These are phyloP conservation scores for Centropyge bicolor DNA, from an alignment of 2,797 vertebrate genomes.

Conservation along the genomic window DNA sequence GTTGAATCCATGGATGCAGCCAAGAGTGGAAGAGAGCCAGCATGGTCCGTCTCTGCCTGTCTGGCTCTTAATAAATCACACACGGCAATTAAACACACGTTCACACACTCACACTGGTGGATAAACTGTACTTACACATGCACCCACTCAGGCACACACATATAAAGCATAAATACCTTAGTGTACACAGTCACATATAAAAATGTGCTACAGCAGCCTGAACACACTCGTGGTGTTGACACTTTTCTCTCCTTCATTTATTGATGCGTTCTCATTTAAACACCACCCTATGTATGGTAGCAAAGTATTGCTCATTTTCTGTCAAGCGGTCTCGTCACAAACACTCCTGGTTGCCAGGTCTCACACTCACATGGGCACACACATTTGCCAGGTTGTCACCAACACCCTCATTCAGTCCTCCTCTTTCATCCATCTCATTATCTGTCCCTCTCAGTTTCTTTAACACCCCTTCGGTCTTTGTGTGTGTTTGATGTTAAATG, in stretches of 20 bases:
- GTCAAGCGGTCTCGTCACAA: constrained; percentile 44
- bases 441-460: constrained; percentile 15
- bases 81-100: constrained; percentile 58
- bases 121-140: neutral
- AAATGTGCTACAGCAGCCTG: neutral
- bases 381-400: constrained; percentile 43
- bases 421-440: constrained; percentile 32
- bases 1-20: constrained; percentile 48
- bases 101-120: constrained; percentile 32
- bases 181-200: neutral
- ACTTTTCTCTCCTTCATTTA: constrained; percentile 3
- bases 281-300: neutral
- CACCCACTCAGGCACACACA: neutral
- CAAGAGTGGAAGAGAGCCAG: constrained; percentile 53
- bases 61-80: constrained; percentile 59
- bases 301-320: constrained; percentile 28
- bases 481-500: constrained; percentile 27
- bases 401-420: constrained; percentile 35
- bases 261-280: constrained; percentile 31
- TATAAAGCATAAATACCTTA: constrained; percentile 8
- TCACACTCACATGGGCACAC: constrained; percentile 45
- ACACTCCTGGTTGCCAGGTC: constrained; percentile 53
- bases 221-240: constrained; percentile 9
- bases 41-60: constrained; percentile 36
- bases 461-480: constrained; percentile 17